These are phyloP conservation scores for Neogale vison DNA, from an alignment of 2,113 vertebrate species.

Conservation along the genomic window DNA sequence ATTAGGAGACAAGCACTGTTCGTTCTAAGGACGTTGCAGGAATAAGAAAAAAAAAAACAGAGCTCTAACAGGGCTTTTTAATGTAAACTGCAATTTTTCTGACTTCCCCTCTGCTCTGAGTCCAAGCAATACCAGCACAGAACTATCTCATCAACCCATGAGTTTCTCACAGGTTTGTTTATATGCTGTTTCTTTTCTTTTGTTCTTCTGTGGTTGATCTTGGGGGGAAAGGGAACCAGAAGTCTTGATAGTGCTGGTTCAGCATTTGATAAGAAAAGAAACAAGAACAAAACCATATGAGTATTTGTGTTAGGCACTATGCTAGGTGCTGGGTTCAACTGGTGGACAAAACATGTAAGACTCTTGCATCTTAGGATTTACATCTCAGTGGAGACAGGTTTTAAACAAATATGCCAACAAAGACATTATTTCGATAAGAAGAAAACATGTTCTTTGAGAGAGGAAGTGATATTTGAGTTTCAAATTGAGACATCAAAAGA, in stretches of 20 bases:
- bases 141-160: neutral
- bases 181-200: neutral
- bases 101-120: neutral
- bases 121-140: neutral
- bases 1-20: neutral
- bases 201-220: neutral
- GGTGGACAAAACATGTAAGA: neutral
- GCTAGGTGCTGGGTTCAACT: neutral
- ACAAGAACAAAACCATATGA: rapidly evolving
- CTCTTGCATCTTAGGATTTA: neutral
- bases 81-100: neutral
- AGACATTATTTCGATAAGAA: neutral
- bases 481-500: neutral
- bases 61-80: neutral
- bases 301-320: neutral
- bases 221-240: neutral
- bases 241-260: neutral
- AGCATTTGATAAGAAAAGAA: neutral
- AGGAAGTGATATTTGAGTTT: neutral
- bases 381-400: neutral
- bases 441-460: neutral
- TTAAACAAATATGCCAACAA: neutral
- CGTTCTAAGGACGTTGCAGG: neutral
- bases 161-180: neutral
- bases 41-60: neutral